These are phyloP conservation scores for Propithecus deckenii DNA, from an alignment of 2,797 vertebrate species.

Conservation along the genomic window DNA sequence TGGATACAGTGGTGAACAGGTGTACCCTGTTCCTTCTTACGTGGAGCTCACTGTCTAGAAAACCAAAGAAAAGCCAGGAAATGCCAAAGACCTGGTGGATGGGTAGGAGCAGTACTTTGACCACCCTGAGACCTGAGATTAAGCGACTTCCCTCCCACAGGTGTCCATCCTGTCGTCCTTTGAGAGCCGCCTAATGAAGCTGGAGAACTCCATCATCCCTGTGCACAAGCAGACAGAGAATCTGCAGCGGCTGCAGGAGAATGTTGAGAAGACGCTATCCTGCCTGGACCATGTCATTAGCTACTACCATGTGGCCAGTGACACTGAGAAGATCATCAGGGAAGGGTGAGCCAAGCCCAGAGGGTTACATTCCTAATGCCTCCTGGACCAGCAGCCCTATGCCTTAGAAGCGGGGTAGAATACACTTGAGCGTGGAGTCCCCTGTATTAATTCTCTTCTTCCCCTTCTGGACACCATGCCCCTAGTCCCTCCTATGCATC, in stretches of 20 bases:
- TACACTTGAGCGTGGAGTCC: not conserved
- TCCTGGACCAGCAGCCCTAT: not conserved
- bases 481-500: not conserved
- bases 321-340: conserved; percentile 95
- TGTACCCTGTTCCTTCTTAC: not conserved
- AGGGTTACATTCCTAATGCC: not conserved
- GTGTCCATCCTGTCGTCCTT: conserved; percentile 98
- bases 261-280: conserved; percentile 95
- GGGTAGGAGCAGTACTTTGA: not conserved
- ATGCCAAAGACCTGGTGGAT: not conserved
- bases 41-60: not conserved
- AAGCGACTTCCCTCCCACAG: conserved; percentile 74
- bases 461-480: not conserved
- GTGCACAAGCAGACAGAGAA: conserved; percentile 99
- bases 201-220: conserved; percentile 99
- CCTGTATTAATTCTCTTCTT: not conserved
- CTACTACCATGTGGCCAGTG: conserved; percentile 98
- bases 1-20: not conserved
- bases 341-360: conserved; percentile 90
- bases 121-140: not conserved
- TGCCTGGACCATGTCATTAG: conserved; percentile 98
- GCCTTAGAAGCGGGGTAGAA: not conserved
- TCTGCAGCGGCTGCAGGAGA: conserved; percentile 97
- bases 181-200: conserved; percentile 97
- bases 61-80: not conserved